These are phyloP conservation scores for Tupaia tana DNA, from an alignment of 2,113 vertebrate species.

Conservation along the genomic window DNA sequence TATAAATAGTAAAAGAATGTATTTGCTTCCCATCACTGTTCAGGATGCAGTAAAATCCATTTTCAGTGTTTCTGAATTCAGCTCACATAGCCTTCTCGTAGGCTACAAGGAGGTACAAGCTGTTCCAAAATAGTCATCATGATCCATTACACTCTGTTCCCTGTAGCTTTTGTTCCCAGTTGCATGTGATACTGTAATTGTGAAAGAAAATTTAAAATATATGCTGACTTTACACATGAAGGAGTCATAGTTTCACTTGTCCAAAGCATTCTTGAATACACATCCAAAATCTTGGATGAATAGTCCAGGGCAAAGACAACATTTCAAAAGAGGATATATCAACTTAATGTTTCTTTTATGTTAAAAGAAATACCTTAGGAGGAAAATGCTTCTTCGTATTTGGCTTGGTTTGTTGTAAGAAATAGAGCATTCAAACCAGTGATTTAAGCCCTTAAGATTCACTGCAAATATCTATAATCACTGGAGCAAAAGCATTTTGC, in stretches of 20 bases:
- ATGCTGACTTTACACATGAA: constrained; percentile 46
- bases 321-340: background rate
- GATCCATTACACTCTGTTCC: constrained; percentile 94
- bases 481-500: constrained; percentile 38
- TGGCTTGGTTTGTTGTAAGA: constrained; percentile 20
- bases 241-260: constrained; percentile 28
- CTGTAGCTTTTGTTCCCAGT: constrained; percentile 91
- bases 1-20: constrained; percentile 82
- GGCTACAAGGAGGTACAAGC: constrained; percentile 91
- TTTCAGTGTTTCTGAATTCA: constrained; percentile 91
- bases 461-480: background rate
- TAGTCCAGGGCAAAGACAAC: constrained; percentile 43
- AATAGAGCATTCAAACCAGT: constrained; percentile 65
- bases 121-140: constrained; percentile 95
- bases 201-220: constrained; percentile 68
- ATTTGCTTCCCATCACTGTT: constrained; percentile 67
- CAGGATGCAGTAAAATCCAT: constrained; percentile 87
- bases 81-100: constrained; percentile 91
- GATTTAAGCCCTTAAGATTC: background rate
- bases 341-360: constrained; percentile 46
- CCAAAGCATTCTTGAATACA: constrained; percentile 43
- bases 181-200: constrained; percentile 85
- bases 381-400: constrained; percentile 23
- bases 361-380: constrained; percentile 28
- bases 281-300: constrained; percentile 1